These are phyloP conservation scores for Agapostemon virescens DNA, from an alignment of 2,888 invertebrate species.

Conservation along the genomic window DNA sequence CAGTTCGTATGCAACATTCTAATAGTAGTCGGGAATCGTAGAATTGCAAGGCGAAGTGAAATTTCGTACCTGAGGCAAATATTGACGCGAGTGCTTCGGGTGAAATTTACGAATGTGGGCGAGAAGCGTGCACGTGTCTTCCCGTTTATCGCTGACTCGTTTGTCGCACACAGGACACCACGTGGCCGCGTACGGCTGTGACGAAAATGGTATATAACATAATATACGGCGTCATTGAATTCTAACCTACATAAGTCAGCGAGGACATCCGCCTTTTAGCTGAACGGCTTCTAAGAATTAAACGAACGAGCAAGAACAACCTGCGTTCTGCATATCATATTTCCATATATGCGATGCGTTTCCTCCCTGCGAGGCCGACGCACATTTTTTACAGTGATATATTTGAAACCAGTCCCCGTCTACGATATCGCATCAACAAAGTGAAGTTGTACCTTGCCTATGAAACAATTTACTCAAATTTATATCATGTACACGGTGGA, in stretches of 20 bases:
- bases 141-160: constrained; percentile 61
- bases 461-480: neutral
- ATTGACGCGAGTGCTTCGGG: constrained; percentile 39
- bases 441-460: constrained; percentile 42
- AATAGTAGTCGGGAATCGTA: neutral
- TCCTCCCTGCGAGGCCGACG: constrained; percentile 9
- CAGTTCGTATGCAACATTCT: no score
- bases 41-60: neutral
- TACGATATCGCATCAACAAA: constrained; percentile 20
- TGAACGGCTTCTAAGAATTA: neutral
- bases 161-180: constrained; percentile 67
- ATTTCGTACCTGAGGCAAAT: constrained; percentile 40
- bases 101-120: constrained; percentile 62
- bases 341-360: constrained; percentile 27
- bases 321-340: constrained; percentile 57
- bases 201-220: constrained; percentile 21
- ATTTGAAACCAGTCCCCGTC: neutral
- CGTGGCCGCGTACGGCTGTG: constrained; percentile 50
- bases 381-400: constrained; percentile 33
- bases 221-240: constrained; percentile 6
- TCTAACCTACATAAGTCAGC: constrained; percentile 30
- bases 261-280: neutral
- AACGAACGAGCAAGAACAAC: constrained; percentile 19
- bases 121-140: constrained; percentile 56
- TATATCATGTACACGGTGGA: neutral